Evolutionary conservation across 2,797 vertebrate genomes (phyloP).

Genomic region (Sitta carolinensis): DNA sequence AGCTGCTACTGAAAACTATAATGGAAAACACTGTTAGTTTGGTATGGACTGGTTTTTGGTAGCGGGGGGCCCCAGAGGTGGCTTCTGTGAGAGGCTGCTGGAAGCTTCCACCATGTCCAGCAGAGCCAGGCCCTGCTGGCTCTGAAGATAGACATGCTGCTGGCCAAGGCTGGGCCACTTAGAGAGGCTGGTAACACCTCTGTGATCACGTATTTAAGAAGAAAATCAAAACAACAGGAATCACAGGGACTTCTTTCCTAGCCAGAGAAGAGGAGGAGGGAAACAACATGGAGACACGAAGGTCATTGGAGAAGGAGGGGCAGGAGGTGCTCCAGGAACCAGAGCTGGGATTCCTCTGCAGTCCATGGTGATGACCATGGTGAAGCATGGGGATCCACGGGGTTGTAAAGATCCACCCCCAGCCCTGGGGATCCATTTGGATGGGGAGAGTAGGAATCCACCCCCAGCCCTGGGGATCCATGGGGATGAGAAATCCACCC

Average conservation of each 20-base stretch:
- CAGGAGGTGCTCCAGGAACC: background rate
- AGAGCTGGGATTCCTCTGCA: background rate
- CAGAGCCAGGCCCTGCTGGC: background rate
- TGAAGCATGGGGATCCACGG: background rate
- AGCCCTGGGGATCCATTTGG: background rate
- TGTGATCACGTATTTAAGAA: background rate
- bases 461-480: background rate
- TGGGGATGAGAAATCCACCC: background rate
- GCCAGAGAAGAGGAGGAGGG: background rate
- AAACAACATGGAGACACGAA: too few species aligned
- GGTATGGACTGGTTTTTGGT: background rate
- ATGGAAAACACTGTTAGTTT: background rate
- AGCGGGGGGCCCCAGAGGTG: fast-evolving
- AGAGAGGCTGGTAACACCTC: fast-evolving
- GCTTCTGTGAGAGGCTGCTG: background rate
- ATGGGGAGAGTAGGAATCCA: too few species aligned
- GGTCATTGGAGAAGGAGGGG: background rate
- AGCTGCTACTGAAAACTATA: background rate
- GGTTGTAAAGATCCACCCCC: background rate
- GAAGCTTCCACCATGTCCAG: background rate
- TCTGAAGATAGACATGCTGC: background rate
- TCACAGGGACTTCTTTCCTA: background rate
- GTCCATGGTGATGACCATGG: background rate
- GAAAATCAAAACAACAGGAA: background rate
- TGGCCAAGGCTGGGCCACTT: background rate